phyloP scores from a whole-genome alignment of 2,888 invertebrate genomes.

The Graphium colonna region DNA sequence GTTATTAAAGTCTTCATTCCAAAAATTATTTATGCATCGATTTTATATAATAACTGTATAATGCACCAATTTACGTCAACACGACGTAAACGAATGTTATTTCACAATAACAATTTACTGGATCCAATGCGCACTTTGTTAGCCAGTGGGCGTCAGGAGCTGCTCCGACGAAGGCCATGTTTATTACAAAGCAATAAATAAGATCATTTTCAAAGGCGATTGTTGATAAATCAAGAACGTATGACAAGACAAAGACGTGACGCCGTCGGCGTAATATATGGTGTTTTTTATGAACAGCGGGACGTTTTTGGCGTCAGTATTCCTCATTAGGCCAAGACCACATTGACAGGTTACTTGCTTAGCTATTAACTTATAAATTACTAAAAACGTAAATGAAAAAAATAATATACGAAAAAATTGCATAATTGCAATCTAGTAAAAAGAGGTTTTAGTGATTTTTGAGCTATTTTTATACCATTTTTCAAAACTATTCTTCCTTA shows the following conservation, averaged over 20 bases:
- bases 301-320: neutral
- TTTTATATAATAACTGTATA: too few species aligned
- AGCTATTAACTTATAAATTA: too few species aligned
- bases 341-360: too few species aligned
- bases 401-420: too few species aligned
- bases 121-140: constrained; percentile 34
- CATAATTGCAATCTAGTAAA: too few species aligned
- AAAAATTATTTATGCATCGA: too few species aligned
- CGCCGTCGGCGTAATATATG: constrained; percentile 1
- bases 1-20: too few species aligned
- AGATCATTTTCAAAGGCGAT: constrained; percentile 25
- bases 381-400: too few species aligned
- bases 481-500: too few species aligned
- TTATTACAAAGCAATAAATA: constrained; percentile 44
- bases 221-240: constrained; percentile 16
- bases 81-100: neutral
- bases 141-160: constrained; percentile 39
- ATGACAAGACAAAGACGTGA: constrained; percentile 19
- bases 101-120: constrained; percentile 20
- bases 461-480: too few species aligned
- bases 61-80: constrained; percentile 92
- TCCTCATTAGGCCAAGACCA: neutral
- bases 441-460: too few species aligned
- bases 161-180: constrained; percentile 40
- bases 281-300: neutral